These are phyloP conservation scores for Pedicia rivosa DNA, from an alignment of 2,888 invertebrate species.

Conservation along the genomic window DNA sequence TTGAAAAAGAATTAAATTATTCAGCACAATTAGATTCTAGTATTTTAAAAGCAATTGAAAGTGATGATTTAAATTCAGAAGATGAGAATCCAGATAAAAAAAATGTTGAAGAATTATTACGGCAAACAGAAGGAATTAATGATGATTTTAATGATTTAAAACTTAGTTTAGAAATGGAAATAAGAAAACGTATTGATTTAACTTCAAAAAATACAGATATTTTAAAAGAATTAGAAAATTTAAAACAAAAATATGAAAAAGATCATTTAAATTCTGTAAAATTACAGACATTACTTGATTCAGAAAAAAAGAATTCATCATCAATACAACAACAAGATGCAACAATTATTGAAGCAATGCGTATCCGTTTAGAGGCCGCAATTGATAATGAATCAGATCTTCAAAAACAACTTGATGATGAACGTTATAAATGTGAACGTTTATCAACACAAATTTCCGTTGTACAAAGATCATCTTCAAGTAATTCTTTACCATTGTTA, in stretches of 20 bases:
- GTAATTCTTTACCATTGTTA: conserved; percentile 15
- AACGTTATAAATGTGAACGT: conserved; percentile 34
- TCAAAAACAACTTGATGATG: conserved; percentile 39
- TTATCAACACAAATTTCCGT: conserved; percentile 30
- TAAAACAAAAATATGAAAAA: conserved; percentile 32
- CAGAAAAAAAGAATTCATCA: conserved; percentile 40
- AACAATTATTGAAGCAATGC: conserved; percentile 45
- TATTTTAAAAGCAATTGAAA: conserved; percentile 39
- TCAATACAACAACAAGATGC: conserved; percentile 45
- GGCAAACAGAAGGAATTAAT: neutral
- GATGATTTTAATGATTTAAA: conserved; percentile 26
- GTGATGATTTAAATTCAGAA: conserved; percentile 25
- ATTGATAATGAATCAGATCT: conserved; percentile 46
- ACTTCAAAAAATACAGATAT: conserved; percentile 9
- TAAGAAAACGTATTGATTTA: conserved; percentile 21
- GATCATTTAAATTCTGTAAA: conserved; percentile 38
- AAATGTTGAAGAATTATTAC: conserved; percentile 2
- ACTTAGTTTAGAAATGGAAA: conserved; percentile 22
- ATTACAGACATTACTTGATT: conserved; percentile 38
- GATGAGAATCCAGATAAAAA: conserved; percentile 21
- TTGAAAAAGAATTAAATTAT: conserved; percentile 40
- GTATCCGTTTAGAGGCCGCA: conserved; percentile 44
- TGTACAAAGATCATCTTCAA: conserved; percentile 24
- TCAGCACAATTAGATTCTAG: conserved; percentile 42
- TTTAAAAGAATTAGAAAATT: conserved; percentile 25